Conservation (phyloP, 2,113 vertebrate species). For the Alligator sinensis region DNA sequence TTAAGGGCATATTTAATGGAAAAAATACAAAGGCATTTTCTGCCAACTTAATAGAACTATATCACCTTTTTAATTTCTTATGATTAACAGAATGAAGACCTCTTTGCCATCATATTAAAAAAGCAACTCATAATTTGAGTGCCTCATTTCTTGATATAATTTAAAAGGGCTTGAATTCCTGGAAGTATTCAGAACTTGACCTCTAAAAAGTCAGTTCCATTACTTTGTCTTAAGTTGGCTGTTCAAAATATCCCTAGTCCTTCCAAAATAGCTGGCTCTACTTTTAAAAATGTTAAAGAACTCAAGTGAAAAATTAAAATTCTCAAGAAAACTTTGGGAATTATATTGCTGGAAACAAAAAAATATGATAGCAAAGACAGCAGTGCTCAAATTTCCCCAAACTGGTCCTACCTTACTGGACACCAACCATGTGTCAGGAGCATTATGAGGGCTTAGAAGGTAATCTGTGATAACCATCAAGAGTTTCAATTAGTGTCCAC, state of each 20-base stretch:
- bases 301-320: background rate
- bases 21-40: background rate
- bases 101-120: background rate
- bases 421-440: no score
- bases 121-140: background rate
- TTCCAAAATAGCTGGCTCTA: background rate
- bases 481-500: slow-evolving; percentile 39
- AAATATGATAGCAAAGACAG: background rate
- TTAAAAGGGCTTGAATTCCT: background rate
- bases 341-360: background rate
- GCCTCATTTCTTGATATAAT: background rate
- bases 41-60: background rate
- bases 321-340: background rate
- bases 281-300: background rate
- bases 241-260: background rate
- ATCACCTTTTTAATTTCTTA: background rate
- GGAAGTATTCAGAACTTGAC: background rate
- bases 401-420: background rate
- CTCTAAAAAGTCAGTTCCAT: background rate
- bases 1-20: background rate
- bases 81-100: background rate
- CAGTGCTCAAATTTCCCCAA: background rate
- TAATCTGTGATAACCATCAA: background rate
- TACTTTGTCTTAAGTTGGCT: background rate
- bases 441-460: no score